Conservation (phyloP, 2,888 invertebrate genomes). For the Tenthredo scrophulariae region DNA sequence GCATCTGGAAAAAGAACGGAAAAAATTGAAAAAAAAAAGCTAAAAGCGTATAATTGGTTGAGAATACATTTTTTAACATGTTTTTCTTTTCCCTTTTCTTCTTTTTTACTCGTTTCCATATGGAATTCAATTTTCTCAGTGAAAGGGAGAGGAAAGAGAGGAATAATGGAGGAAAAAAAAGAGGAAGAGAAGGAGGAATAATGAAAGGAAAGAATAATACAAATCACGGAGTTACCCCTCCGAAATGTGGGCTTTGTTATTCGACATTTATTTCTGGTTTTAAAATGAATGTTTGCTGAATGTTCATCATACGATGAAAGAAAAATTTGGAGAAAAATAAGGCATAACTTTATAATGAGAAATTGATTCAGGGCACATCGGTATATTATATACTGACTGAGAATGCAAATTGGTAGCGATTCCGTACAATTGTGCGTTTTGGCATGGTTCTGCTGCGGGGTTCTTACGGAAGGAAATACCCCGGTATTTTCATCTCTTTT, state of each 20-base stretch:
- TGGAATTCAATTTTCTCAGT: neutral
- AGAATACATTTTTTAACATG: neutral
- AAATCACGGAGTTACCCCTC: neutral
- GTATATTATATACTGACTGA: neutral
- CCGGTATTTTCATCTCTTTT: neutral
- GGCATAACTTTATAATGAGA: conserved; percentile 6
- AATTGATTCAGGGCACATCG: neutral
- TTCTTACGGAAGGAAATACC: neutral
- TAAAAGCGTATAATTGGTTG: neutral
- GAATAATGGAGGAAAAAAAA: neutral
- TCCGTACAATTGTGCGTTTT: neutral
- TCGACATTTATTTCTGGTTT: neutral
- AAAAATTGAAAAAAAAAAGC: neutral
- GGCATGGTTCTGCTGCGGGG: neutral
- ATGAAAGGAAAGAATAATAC: neutral
- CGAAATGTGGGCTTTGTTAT: neutral
- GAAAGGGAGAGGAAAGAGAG: neutral
- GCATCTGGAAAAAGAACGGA: conserved; percentile 64
- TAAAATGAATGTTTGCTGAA: neutral
- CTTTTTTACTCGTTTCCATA: neutral
- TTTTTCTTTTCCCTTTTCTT: neutral
- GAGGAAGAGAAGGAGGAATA: neutral
- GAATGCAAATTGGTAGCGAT: neutral
- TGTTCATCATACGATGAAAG: neutral
- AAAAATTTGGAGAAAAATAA: neutral